Evolutionary conservation across 2,888 invertebrate genomes (phyloP).

Genomic region (Keiferia lycopersicella): DNA sequence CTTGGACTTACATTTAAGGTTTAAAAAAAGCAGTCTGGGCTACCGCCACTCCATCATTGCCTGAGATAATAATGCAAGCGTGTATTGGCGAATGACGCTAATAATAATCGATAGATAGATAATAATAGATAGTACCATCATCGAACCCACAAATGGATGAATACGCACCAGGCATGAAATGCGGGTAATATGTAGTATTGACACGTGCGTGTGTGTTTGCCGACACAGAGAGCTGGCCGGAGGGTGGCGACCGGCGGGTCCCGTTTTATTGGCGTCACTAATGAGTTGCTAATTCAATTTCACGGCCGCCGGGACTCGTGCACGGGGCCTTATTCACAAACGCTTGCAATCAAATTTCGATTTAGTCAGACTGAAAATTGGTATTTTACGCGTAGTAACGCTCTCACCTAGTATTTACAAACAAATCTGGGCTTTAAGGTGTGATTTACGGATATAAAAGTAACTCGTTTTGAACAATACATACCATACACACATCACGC

Average conservation of each 20-base stretch:
- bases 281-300: conserved; percentile 82
- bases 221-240: conserved; percentile 5
- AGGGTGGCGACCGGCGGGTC: conserved; percentile 51
- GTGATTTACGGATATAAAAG: too few species aligned
- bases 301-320: conserved; percentile 62
- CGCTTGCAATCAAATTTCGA: conserved; percentile 30
- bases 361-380: neutral
- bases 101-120: too few species aligned
- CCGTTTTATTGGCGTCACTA: conserved; percentile 79
- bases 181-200: conserved; percentile 2
- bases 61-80: too few species aligned
- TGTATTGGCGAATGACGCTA: too few species aligned
- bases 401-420: neutral
- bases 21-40: too few species aligned
- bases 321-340: conserved; percentile 36
- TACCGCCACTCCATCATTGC: too few species aligned
- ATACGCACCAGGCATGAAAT: neutral
- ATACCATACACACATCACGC: too few species aligned
- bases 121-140: too few species aligned
- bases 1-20: too few species aligned
- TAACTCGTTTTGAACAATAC: too few species aligned
- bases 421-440: neutral
- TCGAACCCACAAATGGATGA: too few species aligned
- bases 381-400: neutral
- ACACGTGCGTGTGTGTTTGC: neutral